A percentile compares a stretch with the other conserved stretches of the same genome.
These are phyloP conservation scores for Balaeniceps rex DNA, from an alignment of 2,113 vertebrate genomes.

Conservation along the genomic window DNA sequence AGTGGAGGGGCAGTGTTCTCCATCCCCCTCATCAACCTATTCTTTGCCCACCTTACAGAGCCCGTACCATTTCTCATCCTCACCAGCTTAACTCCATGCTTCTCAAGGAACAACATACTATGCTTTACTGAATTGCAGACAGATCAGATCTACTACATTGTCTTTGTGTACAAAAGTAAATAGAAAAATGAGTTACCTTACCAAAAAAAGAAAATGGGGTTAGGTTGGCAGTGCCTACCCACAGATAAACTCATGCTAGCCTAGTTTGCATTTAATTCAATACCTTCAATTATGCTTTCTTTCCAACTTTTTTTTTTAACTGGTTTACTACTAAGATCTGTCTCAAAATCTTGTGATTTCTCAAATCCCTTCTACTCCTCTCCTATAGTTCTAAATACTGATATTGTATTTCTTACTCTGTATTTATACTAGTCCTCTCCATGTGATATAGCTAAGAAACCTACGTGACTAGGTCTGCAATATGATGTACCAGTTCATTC, in stretches of 20 bases:
- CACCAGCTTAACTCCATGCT: not conserved
- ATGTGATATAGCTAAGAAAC: not conserved
- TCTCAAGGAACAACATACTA: not conserved
- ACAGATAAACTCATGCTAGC: not conserved
- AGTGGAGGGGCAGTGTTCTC: not conserved
- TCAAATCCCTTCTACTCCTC: not conserved
- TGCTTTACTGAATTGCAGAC: not conserved
- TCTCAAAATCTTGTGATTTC: not conserved
- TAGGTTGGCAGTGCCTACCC: not conserved
- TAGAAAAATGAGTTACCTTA: not conserved
- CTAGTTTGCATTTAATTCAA: not conserved
- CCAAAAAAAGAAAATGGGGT: not conserved
- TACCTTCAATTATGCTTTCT: not conserved
- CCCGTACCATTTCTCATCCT: not conserved
- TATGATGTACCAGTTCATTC: not conserved
- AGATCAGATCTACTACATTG: not conserved
- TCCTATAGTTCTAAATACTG: not conserved
- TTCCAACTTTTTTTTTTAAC: rapidly evolving
- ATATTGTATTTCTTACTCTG: not conserved
- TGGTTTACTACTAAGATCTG: not conserved
- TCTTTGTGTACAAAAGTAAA: not conserved
- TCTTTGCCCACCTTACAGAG: not conserved
- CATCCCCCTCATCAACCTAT: not conserved
- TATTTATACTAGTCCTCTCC: not conserved
- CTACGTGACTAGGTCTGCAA: not conserved